Evolutionary conservation across 2,113 vertebrate species (phyloP).

Genomic region (Cyphomyrus plagiostoma): DNA sequence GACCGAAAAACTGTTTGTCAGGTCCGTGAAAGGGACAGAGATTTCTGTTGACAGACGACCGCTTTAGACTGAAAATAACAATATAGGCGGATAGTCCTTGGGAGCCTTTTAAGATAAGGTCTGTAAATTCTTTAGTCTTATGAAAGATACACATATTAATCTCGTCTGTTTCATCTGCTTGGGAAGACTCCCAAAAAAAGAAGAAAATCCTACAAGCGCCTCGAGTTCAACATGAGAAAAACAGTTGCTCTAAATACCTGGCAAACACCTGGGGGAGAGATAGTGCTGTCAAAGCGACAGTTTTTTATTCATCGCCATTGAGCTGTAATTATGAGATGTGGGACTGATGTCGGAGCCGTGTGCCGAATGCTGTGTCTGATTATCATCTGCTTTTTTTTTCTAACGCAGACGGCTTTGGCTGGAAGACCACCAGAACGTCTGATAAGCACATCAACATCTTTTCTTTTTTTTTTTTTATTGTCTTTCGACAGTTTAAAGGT

Average conservation of each 20-base stretch:
- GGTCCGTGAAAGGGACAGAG: not conserved
- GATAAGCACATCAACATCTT: not conserved
- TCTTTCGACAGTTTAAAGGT: not conserved
- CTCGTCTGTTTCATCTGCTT: slow-evolving; percentile 2
- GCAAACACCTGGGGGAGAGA: not conserved
- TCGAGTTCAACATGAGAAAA: not conserved
- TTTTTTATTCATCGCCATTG: not conserved
- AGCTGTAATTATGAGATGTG: not conserved
- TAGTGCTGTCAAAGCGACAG: not conserved
- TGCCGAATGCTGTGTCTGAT: not conserved
- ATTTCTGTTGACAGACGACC: not conserved
- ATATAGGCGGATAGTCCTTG: not conserved
- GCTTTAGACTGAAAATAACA: slow-evolving; percentile 4
- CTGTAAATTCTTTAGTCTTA: not conserved
- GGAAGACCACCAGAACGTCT: not conserved
- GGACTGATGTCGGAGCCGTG: not conserved
- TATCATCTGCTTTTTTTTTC: not conserved
- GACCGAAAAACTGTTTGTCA: not conserved
- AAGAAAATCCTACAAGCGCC: not conserved
- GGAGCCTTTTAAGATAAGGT: not conserved
- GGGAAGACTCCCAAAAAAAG: not conserved
- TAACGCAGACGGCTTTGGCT: not conserved
- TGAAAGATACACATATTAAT: not conserved
- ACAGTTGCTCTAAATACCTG: not conserved
- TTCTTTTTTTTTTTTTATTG: not conserved